phyloP scores from a whole-genome alignment of 2,888 invertebrate genomes.

The Helicoverpa assulta region DNA sequence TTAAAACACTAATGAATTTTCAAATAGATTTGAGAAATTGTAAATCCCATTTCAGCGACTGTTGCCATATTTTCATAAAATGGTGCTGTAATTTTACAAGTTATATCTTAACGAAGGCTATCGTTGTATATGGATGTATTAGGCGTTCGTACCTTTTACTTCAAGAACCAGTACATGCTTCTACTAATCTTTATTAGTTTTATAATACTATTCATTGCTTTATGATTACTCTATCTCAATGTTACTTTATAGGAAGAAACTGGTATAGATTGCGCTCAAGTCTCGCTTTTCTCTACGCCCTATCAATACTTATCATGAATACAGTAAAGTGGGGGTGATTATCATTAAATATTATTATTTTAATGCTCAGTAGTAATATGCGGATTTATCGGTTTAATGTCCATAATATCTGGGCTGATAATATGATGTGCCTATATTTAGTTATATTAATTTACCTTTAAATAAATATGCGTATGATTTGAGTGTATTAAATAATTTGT shows the following conservation, averaged over 20 bases:
- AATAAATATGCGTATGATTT: neutral
- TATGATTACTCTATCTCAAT: constrained; percentile 18
- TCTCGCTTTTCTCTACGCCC: constrained; percentile 13
- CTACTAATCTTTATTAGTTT: constrained; percentile 34
- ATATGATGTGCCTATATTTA: constrained; percentile 2
- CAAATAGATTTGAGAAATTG: neutral
- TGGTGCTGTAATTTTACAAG: neutral
- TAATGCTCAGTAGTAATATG: constrained; percentile 15
- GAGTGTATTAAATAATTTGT: too few species aligned
- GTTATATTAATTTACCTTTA: constrained; percentile 1
- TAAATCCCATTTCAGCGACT: too few species aligned
- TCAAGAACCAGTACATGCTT: constrained; percentile 1
- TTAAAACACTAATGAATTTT: neutral
- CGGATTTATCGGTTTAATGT: constrained; percentile 28
- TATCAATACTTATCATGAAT: constrained; percentile 30
- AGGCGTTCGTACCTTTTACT: neutral
- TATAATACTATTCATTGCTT: constrained; percentile 19
- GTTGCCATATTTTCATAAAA: too few species aligned
- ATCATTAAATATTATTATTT: constrained; percentile 31
- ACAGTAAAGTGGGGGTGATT: constrained; percentile 31
- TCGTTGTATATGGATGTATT: neutral
- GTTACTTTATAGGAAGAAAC: constrained; percentile 20
- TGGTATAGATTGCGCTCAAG: constrained; percentile 12
- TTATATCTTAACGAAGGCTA: neutral
- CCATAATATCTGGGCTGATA: constrained; percentile 21